A percentile compares a stretch with the other conserved stretches of the same genome.
These are phyloP conservation scores for Megaptera novaeangliae DNA, from an alignment of 2,113 vertebrate genomes.

Conservation along the genomic window DNA sequence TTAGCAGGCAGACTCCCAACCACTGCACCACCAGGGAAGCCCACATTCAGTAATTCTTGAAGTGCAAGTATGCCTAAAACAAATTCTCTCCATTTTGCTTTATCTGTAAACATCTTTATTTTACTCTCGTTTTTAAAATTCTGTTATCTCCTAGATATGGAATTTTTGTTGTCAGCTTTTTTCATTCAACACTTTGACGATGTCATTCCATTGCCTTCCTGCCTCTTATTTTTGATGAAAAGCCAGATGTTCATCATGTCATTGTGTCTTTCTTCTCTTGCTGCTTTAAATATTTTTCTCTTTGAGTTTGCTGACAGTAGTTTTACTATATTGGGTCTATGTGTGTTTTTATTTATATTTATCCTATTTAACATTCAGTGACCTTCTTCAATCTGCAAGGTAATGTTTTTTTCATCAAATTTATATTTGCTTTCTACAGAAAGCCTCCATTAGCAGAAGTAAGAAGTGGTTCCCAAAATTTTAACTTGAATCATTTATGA, in stretches of 20 bases:
- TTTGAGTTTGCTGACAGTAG: neutral
- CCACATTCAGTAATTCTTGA: too few relatives aligned
- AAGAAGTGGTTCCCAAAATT: neutral
- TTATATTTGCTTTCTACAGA: neutral
- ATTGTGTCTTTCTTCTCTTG: neutral
- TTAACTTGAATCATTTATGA: neutral
- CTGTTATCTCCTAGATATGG: too few relatives aligned
- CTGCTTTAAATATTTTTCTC: neutral
- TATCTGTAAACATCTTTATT: neutral
- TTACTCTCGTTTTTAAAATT: neutral
- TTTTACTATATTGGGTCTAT: neutral
- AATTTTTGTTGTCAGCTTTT: neutral
- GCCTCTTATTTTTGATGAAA: neutral
- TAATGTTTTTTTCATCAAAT: neutral
- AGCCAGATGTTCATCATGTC: neutral
- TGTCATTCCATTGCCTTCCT: neutral
- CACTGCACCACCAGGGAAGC: too few relatives aligned
- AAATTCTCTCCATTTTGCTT: neutral
- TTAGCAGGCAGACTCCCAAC: too few relatives aligned
- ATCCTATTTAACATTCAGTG: neutral
- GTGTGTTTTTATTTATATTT: neutral
- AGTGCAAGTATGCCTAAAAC: neutral
- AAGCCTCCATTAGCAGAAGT: neutral
- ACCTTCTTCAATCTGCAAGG: neutral
- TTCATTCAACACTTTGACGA: neutral